Evolutionary conservation across 2,888 invertebrate species (phyloP).

Genomic region (Azorinus chamasolen): DNA sequence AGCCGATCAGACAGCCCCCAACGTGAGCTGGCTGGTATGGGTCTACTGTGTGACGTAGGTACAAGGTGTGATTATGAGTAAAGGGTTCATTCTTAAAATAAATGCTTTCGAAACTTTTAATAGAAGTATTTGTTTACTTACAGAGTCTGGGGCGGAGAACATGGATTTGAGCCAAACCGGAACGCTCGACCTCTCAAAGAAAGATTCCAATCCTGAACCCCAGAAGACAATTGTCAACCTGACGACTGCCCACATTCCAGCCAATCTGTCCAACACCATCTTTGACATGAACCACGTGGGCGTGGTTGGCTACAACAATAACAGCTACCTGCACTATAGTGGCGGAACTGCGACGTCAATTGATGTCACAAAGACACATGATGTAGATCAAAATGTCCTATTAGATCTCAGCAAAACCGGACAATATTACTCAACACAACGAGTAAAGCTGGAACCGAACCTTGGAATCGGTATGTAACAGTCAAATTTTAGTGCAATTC

Average conservation of each 20-base stretch:
- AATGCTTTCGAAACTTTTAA: too few relatives aligned
- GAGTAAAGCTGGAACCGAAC: conserved; percentile 60
- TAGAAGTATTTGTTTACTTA: conserved; percentile 6
- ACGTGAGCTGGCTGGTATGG: too few relatives aligned
- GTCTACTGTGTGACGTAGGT: too few relatives aligned
- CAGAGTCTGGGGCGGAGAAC: conserved; percentile 42
- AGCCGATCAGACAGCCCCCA: too few relatives aligned
- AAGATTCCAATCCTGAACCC: conserved; percentile 21
- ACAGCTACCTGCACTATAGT: conserved; percentile 29
- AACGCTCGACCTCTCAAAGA: conserved; percentile 35
- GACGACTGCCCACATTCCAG: too few relatives aligned
- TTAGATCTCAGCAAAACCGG: conserved; percentile 33
- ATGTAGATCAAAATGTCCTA: conserved; percentile 1
- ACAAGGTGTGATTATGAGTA: too few relatives aligned
- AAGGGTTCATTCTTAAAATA: too few relatives aligned
- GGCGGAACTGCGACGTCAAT: conserved; percentile 15
- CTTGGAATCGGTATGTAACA: conserved; percentile 51
- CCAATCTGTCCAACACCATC: too few relatives aligned
- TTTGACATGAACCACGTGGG: too few relatives aligned
- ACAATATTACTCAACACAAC: conserved; percentile 35
- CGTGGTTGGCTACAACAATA: too few relatives aligned
- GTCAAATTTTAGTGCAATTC: neutral
- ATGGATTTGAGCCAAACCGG: conserved; percentile 49
- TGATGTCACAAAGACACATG: neutral
- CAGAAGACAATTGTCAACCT: too few relatives aligned